phyloP scores from a whole-genome alignment of 2,888 invertebrate genomes.

The Drosophila anomalipes region DNA sequence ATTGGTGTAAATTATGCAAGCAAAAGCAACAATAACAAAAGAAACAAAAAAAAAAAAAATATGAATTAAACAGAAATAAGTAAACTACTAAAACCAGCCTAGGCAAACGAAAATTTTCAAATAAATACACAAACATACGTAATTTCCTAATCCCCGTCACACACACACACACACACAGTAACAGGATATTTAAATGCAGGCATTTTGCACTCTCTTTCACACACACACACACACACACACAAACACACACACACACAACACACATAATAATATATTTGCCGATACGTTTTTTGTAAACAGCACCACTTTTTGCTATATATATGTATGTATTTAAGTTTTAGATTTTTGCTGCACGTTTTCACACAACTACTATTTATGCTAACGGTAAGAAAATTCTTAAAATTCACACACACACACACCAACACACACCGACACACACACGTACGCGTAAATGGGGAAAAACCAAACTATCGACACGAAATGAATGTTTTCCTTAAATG shows the following conservation, averaged over 20 bases:
- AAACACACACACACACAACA: slow-evolving; percentile 16
- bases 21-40: slow-evolving; percentile 18
- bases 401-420: slow-evolving; percentile 9
- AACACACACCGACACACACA: slow-evolving; percentile 10
- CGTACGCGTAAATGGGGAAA: slow-evolving; percentile 3
- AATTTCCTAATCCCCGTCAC: slow-evolving; percentile 56
- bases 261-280: slow-evolving; percentile 32
- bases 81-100: slow-evolving; percentile 42
- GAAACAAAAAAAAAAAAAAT: slow-evolving; percentile 10
- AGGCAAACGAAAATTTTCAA: slow-evolving; percentile 26
- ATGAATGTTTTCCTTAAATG: slow-evolving; percentile 31
- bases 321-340: slow-evolving; percentile 51
- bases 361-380: slow-evolving; percentile 72
- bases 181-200: slow-evolving; percentile 39
- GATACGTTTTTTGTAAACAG: slow-evolving; percentile 62
- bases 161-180: slow-evolving; percentile 23
- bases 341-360: slow-evolving; percentile 71
- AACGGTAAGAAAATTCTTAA: slow-evolving; percentile 47
- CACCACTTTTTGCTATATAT: slow-evolving; percentile 54
- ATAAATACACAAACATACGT: slow-evolving; percentile 50
- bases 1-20: slow-evolving; percentile 73
- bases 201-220: slow-evolving; percentile 30
- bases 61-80: slow-evolving; percentile 29
- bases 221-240: slow-evolving; percentile 1
- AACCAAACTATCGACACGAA: slow-evolving; percentile 21